Evolutionary conservation across 2,888 invertebrate genomes (phyloP).

Genomic region (Elaeidobius kamerunicus): DNA sequence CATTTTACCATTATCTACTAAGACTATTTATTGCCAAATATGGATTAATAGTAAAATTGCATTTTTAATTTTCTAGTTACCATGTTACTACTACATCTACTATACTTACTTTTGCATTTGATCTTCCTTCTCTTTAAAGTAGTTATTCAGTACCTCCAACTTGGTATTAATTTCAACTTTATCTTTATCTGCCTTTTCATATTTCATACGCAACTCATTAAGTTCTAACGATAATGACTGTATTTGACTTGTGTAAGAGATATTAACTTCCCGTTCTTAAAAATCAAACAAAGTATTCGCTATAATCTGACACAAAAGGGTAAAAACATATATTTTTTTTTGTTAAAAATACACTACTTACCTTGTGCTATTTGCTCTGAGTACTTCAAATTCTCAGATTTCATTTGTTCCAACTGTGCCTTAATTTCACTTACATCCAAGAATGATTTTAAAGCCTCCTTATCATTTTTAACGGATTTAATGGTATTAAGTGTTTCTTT

Average conservation of each 20-base stretch:
- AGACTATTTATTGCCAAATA: conserved; percentile 33
- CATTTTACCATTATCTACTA: conserved; percentile 75
- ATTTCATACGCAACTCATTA: conserved; percentile 55
- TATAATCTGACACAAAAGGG: no score
- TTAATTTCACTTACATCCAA: conserved; percentile 58
- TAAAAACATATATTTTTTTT: neutral
- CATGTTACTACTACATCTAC: neutral
- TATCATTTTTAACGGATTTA: conserved; percentile 47
- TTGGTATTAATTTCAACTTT: conserved; percentile 77
- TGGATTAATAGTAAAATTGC: neutral
- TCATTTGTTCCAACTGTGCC: conserved; percentile 57
- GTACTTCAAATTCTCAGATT: conserved; percentile 54
- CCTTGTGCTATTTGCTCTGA: conserved; percentile 40
- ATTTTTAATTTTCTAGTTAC: neutral
- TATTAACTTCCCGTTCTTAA: conserved; percentile 49
- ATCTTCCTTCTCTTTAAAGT: conserved; percentile 87
- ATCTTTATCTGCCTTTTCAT: conserved; percentile 64
- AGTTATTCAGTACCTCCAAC: conserved; percentile 80
- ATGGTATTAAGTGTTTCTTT: conserved; percentile 52
- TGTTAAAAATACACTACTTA: conserved; percentile 4
- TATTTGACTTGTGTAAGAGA: conserved; percentile 49
- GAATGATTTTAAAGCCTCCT: conserved; percentile 44
- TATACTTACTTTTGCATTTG: conserved; percentile 77
- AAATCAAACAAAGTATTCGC: neutral
- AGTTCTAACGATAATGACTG: conserved; percentile 53